A percentile compares a stretch with the other conserved stretches of the same genome.
Evolutionary conservation across 2,888 invertebrate species (phyloP).

Genomic region (Chymomyza caudatula): DNA sequence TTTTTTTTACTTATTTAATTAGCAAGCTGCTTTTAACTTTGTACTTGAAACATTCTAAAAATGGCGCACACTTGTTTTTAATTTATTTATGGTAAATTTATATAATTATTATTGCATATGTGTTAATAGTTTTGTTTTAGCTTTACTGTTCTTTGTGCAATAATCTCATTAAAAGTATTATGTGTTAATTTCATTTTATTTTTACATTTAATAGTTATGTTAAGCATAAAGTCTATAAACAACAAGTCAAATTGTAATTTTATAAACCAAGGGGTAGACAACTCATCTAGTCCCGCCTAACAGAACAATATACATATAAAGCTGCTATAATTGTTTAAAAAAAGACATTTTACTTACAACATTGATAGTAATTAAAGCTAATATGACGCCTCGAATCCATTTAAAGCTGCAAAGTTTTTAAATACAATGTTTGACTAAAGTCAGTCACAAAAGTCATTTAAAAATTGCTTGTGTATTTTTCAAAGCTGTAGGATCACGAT

Average conservation of each 20-base stretch:
- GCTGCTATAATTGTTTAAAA: conserved; percentile 18
- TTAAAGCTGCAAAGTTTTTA: background rate
- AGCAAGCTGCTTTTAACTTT: conserved; percentile 16
- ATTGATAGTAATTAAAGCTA: background rate
- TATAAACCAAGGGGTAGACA: conserved; percentile 8
- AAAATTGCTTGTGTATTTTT: background rate
- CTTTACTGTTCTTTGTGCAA: conserved; percentile 27
- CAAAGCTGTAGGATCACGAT: too few species aligned
- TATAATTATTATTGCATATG: conserved; percentile 8
- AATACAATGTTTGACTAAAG: too few species aligned
- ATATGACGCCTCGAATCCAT: background rate
- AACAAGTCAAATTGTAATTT: conserved; percentile 37
- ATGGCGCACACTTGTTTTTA: conserved; percentile 17
- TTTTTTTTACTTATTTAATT: background rate
- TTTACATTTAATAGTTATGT: background rate
- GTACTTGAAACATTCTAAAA: conserved; percentile 21
- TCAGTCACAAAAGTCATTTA: too few species aligned
- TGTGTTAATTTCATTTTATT: conserved; percentile 15
- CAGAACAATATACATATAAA: conserved; percentile 27
- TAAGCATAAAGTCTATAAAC: conserved; percentile 20
- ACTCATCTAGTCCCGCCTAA: background rate
- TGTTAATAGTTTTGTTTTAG: background rate
- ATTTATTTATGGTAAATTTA: conserved; percentile 1
- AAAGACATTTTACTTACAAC: background rate
- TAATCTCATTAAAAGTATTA: conserved; percentile 39